Evolutionary conservation across 1,140 invertebrate genomes (phyloP).

Genomic region (Meloidogyne floridensis): DNA sequence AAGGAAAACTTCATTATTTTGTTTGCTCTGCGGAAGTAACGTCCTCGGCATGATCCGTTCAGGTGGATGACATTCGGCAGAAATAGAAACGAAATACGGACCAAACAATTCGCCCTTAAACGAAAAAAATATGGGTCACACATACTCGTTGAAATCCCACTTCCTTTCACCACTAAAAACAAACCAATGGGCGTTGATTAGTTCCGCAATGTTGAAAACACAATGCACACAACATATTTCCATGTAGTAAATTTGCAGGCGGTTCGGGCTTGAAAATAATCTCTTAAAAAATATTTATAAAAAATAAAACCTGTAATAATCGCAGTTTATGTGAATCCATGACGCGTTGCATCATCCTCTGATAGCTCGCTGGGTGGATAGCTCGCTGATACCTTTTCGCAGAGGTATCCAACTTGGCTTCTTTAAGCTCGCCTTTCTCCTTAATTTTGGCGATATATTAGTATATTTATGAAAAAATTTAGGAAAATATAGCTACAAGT

Average conservation of each 20-base stretch:
- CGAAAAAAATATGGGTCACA: no score
- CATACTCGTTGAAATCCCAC: no score
- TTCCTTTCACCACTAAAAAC: neutral
- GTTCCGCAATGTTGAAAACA: neutral
- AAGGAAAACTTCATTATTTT: no score
- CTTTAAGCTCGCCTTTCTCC: conserved; percentile 10
- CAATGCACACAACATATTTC: conserved; percentile 16
- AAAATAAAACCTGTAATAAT: conserved; percentile 13
- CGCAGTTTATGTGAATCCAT: conserved; percentile 12
- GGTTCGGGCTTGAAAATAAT: conserved; percentile 11
- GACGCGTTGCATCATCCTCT: conserved; percentile 23
- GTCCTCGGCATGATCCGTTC: neutral
- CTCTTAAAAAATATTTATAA: neutral
- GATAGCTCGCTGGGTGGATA: conserved; percentile 22
- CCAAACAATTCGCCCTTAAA: conserved; percentile 28
- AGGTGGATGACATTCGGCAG: conserved; percentile 16
- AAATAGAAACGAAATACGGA: conserved; percentile 22
- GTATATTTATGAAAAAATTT: no score
- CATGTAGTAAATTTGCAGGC: conserved; percentile 10
- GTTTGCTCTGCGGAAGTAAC: neutral
- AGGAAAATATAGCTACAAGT: no score
- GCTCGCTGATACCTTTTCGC: conserved; percentile 3
- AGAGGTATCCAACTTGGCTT: conserved; percentile 9
- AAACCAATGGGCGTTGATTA: neutral
- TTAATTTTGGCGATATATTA: neutral